A percentile compares a stretch with the other conserved stretches of the same genome.
Conservation (phyloP, 1,140 invertebrate genomes). For the Drosophila nasuta region DNA sequence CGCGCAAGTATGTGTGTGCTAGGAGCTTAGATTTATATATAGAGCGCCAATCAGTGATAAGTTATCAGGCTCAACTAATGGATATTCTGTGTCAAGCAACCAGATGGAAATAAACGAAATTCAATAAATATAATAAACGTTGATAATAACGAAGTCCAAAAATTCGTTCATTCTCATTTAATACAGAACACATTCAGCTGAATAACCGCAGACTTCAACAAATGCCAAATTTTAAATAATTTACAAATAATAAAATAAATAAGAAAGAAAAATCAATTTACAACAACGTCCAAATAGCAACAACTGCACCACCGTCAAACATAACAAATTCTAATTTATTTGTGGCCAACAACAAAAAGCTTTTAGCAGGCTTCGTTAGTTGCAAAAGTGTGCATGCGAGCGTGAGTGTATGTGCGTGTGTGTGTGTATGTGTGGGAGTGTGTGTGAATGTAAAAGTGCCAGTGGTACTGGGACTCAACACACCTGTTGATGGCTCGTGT, state of each 20-base stretch:
- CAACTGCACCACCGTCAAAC: constrained; percentile 48
- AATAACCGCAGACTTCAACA: constrained; percentile 39
- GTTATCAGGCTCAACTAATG: constrained; percentile 57
- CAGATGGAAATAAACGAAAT: constrained; percentile 68
- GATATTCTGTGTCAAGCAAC: constrained; percentile 53
- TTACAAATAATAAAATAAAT: constrained; percentile 2
- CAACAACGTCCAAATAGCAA: constrained; percentile 52
- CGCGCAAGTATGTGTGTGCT: constrained; percentile 11
- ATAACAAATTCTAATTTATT: constrained; percentile 22
- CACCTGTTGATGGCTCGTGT: constrained; percentile 68
- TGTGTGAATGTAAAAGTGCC: constrained; percentile 17
- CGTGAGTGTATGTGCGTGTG: constrained; percentile 12
- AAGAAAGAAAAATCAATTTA: neutral
- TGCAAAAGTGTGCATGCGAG: constrained; percentile 3
- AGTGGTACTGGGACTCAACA: constrained; percentile 57
- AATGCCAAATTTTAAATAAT: constrained; percentile 66
- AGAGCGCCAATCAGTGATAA: constrained; percentile 58
- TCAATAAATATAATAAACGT: constrained; percentile 51
- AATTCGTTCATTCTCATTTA: neutral
- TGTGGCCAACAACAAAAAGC: constrained; percentile 51
- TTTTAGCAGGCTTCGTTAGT: constrained; percentile 24
- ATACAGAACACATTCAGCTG: neutral
- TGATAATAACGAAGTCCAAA: constrained; percentile 13
- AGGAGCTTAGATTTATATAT: constrained; percentile 29
- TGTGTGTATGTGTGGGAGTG: neutral